Evolutionary conservation across 53 echinoderm and acorn worm species (phyloP), one percentile per base, ranked within the genome.

Genomic region (Echinarachnius parma): DNA sequence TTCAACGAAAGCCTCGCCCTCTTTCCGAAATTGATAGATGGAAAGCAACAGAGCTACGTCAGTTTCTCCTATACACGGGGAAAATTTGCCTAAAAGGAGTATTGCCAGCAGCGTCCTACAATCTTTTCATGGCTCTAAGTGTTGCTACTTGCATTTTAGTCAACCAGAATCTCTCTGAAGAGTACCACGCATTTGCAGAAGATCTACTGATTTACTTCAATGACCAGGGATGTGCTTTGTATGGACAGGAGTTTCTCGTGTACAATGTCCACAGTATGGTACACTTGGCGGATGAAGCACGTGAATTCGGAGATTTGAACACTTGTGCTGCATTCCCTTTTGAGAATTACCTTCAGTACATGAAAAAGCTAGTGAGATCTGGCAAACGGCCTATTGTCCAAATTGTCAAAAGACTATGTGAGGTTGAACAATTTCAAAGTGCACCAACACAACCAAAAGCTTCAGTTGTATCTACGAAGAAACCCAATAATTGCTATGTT

Each of bases 181-280:
- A 46, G 31, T 76, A 86, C 61, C 18, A 46, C 28, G 77, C 55
- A 9, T 86, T 59, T 81, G 86, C 81, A 62, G 64, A 78, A 31
- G 56, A 78, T 39, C 35, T 87, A 4, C 31, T 86, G 81, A 34
- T 77, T 31, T 78, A 53, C 52, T 77, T 82, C 48, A 81, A 81
- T 78, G 63, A 78, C 1, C 78, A 82, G 59, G 81, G 78, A 31
- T 22, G 75, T 74, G 60, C 22, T 13, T 62, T 88, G 53, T 88
- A 83, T 66, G 88, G 83, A 33, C 49, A 79, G 26, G 80, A 88
- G 27, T 83, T 88, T 68, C 54, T 88, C 39, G 83, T 80, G 13
- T 87, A 87, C 36, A 88, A 88, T 58, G 83, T 88, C 28, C 89
- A 88, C 70, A 76, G 80, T 21, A 76, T 88, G 80, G 58, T 80